Conservation (phyloP, 2,113 vertebrate species). For the Heterotis niloticus region DNA sequence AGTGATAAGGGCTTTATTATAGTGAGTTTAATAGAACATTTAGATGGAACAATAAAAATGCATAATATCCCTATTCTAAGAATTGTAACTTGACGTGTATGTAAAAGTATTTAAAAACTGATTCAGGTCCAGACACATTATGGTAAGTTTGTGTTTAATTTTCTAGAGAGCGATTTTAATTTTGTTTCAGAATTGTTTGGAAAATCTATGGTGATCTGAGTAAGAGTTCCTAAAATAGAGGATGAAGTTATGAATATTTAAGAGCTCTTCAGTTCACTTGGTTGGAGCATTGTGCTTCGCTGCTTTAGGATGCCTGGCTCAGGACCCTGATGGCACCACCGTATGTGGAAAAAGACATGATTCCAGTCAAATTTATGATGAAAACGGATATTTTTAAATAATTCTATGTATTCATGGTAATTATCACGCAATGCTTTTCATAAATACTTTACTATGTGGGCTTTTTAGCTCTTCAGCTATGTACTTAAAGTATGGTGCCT, state of each 20-base stretch:
- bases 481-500: too few relatives aligned
- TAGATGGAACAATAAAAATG: too few relatives aligned
- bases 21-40: too few relatives aligned
- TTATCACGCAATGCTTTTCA: too few relatives aligned
- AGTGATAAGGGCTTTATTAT: too few relatives aligned
- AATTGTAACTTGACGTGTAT: too few relatives aligned
- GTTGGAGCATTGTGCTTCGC: neutral
- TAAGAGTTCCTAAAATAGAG: conserved; percentile 15
- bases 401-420: neutral
- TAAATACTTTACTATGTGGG: neutral
- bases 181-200: conserved; percentile 9
- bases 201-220: conserved; percentile 9
- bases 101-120: neutral
- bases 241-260: conserved; percentile 13
- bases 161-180: neutral
- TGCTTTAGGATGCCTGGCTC: neutral
- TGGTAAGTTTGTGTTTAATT: neutral
- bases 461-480: neutral
- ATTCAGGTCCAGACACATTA: neutral
- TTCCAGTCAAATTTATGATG: neutral
- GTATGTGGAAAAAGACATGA: neutral
- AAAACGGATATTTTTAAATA: neutral
- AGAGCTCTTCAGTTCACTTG: neutral
- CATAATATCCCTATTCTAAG: too few relatives aligned
- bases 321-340: neutral